phyloP scores from a whole-genome alignment of 64 coral and sea anemone species.

The Hydrozoanthus tunicans region DNA sequence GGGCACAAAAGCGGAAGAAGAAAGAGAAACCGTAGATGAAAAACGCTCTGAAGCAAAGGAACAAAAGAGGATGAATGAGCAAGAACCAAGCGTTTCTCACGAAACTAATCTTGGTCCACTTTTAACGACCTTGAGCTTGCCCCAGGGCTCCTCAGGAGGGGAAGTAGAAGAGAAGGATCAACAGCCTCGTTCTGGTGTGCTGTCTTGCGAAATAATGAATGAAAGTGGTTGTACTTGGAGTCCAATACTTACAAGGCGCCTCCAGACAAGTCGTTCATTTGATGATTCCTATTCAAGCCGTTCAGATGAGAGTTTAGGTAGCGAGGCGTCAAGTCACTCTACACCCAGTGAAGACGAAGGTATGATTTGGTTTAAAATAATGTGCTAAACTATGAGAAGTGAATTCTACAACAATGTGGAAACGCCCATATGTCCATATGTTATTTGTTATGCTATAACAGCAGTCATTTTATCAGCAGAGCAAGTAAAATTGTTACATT shows the following conservation, averaged over 20 bases:
- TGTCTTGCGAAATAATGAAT: constrained; percentile 10
- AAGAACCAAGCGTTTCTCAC: not conserved
- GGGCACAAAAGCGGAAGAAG: not conserved
- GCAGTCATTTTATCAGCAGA: too few species aligned
- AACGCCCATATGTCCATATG: not conserved
- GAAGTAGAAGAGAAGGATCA: constrained; percentile 41
- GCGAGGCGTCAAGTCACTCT: constrained; percentile 45
- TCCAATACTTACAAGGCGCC: constrained; percentile 27
- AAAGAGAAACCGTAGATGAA: not conserved
- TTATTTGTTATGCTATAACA: not conserved
- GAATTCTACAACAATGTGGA: not conserved
- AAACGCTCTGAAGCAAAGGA: not conserved
- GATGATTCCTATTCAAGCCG: constrained; percentile 46
- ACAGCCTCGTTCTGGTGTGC: constrained; percentile 53
- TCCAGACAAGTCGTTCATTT: constrained; percentile 28
- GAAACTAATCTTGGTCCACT: not conserved
- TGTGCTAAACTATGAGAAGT: not conserved
- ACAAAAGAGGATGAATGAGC: not conserved
- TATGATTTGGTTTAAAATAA: not conserved
- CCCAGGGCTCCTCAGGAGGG: constrained; percentile 23
- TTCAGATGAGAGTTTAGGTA: constrained; percentile 41
- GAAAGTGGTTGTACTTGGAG: not conserved
- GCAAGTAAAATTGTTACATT: too few species aligned
- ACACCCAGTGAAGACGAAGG: constrained; percentile 52
- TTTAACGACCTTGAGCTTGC: not conserved